A percentile compares a stretch with the other conserved stretches of the same genome.
phyloP scores from a whole-genome alignment of 2,113 vertebrate genomes.

The Vulpes vulpes region DNA sequence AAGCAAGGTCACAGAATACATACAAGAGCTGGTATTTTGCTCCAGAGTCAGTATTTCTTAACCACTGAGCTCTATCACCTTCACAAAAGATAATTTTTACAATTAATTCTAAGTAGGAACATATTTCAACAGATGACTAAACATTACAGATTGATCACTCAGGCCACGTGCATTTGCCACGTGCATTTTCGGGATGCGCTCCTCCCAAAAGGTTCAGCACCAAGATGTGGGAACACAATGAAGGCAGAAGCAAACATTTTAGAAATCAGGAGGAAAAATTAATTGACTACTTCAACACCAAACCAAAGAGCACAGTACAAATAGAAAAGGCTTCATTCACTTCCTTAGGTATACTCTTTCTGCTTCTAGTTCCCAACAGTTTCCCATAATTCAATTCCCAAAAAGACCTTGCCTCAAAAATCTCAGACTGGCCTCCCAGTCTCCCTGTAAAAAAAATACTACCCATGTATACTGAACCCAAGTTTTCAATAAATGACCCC shows the following conservation, averaged over 20 bases:
- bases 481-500: background rate
- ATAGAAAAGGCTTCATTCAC: background rate
- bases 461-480: background rate
- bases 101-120: background rate
- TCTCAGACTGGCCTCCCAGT: background rate
- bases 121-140: background rate
- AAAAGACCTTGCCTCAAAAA: background rate
- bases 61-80: background rate
- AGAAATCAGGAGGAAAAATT: background rate
- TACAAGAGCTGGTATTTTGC: background rate
- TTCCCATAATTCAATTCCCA: background rate
- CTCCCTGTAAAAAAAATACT: background rate
- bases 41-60: background rate
- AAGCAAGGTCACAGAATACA: background rate
- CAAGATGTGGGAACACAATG: background rate
- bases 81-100: background rate
- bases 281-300: background rate
- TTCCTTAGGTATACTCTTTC: background rate
- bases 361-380: conserved; percentile 22
- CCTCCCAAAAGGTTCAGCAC: background rate
- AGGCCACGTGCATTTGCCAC: background rate
- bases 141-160: background rate
- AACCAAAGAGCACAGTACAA: background rate
- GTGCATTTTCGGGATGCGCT: background rate
- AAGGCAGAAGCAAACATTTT: background rate